A percentile compares a stretch with the other conserved stretches of the same genome.
phyloP scores from a whole-genome alignment of 2,113 vertebrate species.

The Donacobius atricapilla region DNA sequence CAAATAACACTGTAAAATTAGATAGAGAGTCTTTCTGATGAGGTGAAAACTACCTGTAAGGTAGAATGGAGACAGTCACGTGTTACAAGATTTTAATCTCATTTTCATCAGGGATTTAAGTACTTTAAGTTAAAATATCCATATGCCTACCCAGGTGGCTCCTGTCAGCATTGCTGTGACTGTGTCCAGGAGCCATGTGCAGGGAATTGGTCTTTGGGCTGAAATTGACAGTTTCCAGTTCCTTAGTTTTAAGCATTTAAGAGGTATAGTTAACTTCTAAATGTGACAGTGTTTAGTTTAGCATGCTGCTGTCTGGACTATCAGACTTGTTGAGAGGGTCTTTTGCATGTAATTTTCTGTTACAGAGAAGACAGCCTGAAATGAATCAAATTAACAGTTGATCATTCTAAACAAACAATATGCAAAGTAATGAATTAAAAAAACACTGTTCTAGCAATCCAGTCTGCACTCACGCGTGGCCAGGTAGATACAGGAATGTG shows the following conservation, averaged over 20 bases:
- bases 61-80: neutral
- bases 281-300: neutral
- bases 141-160: neutral
- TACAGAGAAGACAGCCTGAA: neutral
- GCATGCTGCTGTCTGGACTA: neutral
- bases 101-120: neutral
- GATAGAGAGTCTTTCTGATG: neutral
- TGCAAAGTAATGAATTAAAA: neutral
- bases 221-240: neutral
- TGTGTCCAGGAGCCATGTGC: neutral
- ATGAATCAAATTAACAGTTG: neutral
- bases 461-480: accelerated
- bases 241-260: neutral
- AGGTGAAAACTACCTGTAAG: neutral
- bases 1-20: neutral
- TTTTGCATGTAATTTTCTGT: neutral
- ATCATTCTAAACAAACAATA: neutral
- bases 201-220: neutral
- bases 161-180: neutral
- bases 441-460: neutral
- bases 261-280: neutral
- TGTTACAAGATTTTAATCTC: neutral
- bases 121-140: neutral
- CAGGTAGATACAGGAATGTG: neutral
- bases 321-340: neutral